phyloP scores from a whole-genome alignment of 2,113 vertebrate species.

The Spea bombifrons region DNA sequence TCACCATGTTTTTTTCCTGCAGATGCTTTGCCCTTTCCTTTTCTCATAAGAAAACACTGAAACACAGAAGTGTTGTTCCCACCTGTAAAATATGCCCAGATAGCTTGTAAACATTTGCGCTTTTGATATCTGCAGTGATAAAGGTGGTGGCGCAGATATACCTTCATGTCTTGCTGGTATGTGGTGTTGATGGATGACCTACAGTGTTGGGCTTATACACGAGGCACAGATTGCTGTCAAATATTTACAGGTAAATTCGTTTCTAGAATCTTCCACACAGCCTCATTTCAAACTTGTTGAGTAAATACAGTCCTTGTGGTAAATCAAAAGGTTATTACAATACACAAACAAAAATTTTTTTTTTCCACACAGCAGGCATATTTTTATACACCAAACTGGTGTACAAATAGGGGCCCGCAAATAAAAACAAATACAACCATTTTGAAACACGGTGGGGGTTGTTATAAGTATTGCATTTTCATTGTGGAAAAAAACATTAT shows the following conservation, averaged over 20 bases:
- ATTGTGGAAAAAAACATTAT: neutral
- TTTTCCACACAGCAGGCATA: neutral
- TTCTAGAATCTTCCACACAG: constrained; percentile 1
- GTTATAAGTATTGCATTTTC: neutral
- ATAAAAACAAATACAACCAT: neutral
- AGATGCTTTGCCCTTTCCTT: too few species aligned
- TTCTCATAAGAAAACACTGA: too few species aligned
- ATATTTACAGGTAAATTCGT: neutral
- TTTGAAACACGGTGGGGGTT: neutral
- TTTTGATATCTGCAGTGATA: too few species aligned
- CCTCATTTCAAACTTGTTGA: neutral
- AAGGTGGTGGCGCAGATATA: too few species aligned
- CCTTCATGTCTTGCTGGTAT: too few species aligned
- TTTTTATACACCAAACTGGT: constrained; percentile 15
- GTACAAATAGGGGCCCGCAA: neutral
- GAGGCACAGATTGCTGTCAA: too few species aligned
- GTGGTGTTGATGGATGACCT: too few species aligned
- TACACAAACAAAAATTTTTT: neutral
- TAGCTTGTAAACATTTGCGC: too few species aligned
- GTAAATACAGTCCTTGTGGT: constrained; percentile 2
- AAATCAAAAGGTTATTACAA: constrained; percentile 3
- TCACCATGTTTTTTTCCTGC: too few species aligned
- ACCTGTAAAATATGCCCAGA: too few species aligned
- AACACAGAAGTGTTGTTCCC: too few species aligned
- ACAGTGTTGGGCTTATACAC: too few species aligned